Evolutionary conservation across 2,888 invertebrate genomes (phyloP).

Genomic region (Lobophora halterata): DNA sequence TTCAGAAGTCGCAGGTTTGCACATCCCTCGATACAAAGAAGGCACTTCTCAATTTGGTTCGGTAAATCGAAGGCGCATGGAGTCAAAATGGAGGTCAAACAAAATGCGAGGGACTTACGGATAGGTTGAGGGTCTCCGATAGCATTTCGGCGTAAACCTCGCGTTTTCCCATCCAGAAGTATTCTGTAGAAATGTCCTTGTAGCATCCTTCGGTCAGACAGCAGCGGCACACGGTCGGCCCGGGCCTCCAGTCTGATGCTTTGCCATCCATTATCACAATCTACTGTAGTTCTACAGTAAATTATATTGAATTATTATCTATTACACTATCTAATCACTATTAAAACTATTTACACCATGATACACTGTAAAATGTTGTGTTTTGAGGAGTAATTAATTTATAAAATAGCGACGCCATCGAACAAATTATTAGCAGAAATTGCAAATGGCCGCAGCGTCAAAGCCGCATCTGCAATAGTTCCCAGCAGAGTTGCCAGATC

Average conservation of each 20-base stretch:
- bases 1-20: conserved; percentile 18
- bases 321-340: conserved; percentile 31
- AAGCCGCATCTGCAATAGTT: too few species aligned
- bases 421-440: conserved; percentile 2
- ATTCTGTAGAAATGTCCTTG: conserved; percentile 75
- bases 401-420: conserved; percentile 26
- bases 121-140: conserved; percentile 57
- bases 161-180: conserved; percentile 76
- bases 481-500: too few species aligned
- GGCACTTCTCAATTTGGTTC: conserved; percentile 36
- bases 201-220: conserved; percentile 71
- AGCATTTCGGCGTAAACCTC: conserved; percentile 75
- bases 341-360: conserved; percentile 24
- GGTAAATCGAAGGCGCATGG: conserved; percentile 35
- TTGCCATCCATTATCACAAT: conserved; percentile 61
- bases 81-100: conserved; percentile 26
- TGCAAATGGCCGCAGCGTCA: conserved; percentile 3
- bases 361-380: conserved; percentile 9
- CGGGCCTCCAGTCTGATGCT: conserved; percentile 67
- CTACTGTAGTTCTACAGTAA: conserved; percentile 45
- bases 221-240: conserved; percentile 71
- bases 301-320: conserved; percentile 41
- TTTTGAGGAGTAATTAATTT: conserved; percentile 7
- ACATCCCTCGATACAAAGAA: conserved; percentile 23
- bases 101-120: conserved; percentile 45